Conservation (phyloP, 2,888 invertebrate genomes). For the Andrena praecox region DNA sequence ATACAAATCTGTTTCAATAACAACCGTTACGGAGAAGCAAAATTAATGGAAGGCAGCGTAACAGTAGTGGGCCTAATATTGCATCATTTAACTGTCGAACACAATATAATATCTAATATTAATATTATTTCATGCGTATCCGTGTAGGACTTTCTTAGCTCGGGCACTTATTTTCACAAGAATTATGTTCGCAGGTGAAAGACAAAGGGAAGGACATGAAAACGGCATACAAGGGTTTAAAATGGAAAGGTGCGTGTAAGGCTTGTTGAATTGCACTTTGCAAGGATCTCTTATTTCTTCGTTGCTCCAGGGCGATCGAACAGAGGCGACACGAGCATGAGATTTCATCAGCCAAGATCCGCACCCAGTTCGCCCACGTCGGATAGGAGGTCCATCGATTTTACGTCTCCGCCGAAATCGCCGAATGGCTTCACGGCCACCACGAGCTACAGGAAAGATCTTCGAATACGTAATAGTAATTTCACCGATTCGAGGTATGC, state of each 20-base stretch:
- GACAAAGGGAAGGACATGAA: constrained; percentile 91
- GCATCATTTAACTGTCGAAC: background rate
- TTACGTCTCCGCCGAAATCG: constrained; percentile 82
- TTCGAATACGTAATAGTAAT: constrained; percentile 81
- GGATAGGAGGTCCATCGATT: constrained; percentile 85
- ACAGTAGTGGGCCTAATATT: background rate
- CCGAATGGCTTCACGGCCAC: constrained; percentile 82
- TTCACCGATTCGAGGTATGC: constrained; percentile 80
- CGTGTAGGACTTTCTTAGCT: background rate
- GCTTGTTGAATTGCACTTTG: background rate
- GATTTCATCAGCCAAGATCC: constrained; percentile 86
- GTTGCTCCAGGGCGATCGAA: constrained; percentile 77
- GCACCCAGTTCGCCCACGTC: constrained; percentile 89
- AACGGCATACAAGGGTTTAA: constrained; percentile 91
- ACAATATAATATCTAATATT: background rate
- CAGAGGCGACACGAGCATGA: constrained; percentile 77
- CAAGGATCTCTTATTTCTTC: background rate
- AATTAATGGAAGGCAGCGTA: background rate
- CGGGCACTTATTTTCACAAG: background rate
- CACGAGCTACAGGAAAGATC: constrained; percentile 82
- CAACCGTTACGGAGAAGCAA: background rate
- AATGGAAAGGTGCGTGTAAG: constrained; percentile 86
- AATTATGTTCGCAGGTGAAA: constrained; percentile 86
- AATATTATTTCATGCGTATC: background rate
- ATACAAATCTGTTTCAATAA: background rate